A percentile compares a stretch with the other conserved stretches of the same genome.
phyloP scores from a whole-genome alignment of 1,140 invertebrate species.

The Scaptomyza graminum region DNA sequence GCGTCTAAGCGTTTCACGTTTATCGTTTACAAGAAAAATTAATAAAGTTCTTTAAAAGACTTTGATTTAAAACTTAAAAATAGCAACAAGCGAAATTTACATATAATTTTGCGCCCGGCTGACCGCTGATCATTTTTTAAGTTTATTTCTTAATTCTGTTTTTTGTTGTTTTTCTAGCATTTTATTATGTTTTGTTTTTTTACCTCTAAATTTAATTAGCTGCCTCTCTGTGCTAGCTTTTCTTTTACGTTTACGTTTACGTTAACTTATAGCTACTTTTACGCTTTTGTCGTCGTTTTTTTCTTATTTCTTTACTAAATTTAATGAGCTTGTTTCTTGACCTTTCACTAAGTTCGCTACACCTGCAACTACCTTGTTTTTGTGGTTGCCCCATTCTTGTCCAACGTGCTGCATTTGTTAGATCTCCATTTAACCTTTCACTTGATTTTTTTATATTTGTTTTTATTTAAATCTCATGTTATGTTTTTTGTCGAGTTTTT shows the following conservation, averaged over 20 bases:
- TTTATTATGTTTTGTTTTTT: background rate
- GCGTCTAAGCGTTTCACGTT: slow-evolving; percentile 35
- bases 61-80: slow-evolving; percentile 83
- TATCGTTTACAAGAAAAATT: slow-evolving; percentile 69
- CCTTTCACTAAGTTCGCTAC: slow-evolving; percentile 35
- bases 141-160: slow-evolving; percentile 47
- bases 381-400: slow-evolving; percentile 3
- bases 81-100: slow-evolving; percentile 83
- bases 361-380: slow-evolving; percentile 12
- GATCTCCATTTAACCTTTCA: slow-evolving; percentile 8
- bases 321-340: slow-evolving; percentile 73
- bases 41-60: slow-evolving; percentile 82
- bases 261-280: slow-evolving; percentile 31
- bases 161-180: slow-evolving; percentile 26
- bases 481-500: slow-evolving; percentile 36
- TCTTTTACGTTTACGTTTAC: slow-evolving; percentile 33
- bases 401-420: slow-evolving; percentile 16
- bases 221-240: slow-evolving; percentile 39
- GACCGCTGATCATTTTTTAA: slow-evolving; percentile 41
- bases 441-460: background rate
- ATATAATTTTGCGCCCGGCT: slow-evolving; percentile 58
- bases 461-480: slow-evolving; percentile 4
- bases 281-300: slow-evolving; percentile 15
- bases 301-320: slow-evolving; percentile 56
- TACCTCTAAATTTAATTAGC: slow-evolving; percentile 62